phyloP scores from a whole-genome alignment of 2,797 vertebrate genomes.

The Smutsia gigantea region DNA sequence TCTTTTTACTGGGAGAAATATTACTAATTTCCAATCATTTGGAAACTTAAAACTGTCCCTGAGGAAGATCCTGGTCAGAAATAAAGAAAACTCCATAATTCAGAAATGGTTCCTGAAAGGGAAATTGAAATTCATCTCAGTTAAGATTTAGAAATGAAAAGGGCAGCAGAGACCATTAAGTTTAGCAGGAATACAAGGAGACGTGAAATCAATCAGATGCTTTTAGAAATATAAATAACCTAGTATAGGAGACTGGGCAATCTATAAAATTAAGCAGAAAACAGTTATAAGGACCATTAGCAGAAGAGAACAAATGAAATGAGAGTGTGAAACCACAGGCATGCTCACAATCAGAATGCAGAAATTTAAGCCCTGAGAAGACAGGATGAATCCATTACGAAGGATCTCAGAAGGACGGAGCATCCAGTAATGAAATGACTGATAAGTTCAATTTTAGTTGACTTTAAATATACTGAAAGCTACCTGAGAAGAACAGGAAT shows the following conservation, averaged over 20 bases:
- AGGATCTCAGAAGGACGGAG: background rate
- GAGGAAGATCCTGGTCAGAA: background rate
- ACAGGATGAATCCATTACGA: background rate
- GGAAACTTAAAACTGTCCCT: background rate
- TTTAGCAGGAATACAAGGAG: conserved; percentile 33
- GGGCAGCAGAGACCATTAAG: conserved; percentile 36
- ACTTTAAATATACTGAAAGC: background rate
- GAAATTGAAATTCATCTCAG: conserved; percentile 51
- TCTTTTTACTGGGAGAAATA: background rate
- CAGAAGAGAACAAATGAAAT: background rate
- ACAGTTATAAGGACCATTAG: background rate
- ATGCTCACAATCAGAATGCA: background rate
- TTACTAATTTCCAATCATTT: background rate
- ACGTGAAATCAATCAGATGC: conserved; percentile 28
- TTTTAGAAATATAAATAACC: conserved; percentile 55
- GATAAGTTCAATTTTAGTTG: background rate
- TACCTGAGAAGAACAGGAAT: background rate
- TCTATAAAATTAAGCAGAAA: conserved; percentile 22
- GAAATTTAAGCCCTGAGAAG: background rate
- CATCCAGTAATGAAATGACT: background rate
- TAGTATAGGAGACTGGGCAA: background rate
- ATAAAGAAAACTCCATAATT: background rate
- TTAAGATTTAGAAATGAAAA: conserved; percentile 62
- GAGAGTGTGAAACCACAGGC: background rate
- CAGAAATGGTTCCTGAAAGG: background rate